A percentile compares a stretch with the other conserved stretches of the same genome.
phyloP scores from a whole-genome alignment of 2,113 vertebrate species.

The Myotis yumanensis region DNA sequence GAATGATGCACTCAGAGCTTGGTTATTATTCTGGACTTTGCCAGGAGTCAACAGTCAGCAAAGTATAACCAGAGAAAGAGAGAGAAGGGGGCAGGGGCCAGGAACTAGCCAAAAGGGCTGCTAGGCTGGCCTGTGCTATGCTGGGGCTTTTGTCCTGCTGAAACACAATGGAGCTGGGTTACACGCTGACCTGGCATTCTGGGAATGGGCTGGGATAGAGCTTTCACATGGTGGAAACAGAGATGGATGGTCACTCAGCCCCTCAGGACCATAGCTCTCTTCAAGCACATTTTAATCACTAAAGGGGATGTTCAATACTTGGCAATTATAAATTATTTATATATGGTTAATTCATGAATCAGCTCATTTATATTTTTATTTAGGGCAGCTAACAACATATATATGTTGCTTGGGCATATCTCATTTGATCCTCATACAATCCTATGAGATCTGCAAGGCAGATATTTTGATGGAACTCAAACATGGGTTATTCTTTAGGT shows the following conservation, averaged over 20 bases:
- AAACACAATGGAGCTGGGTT: constrained; percentile 71
- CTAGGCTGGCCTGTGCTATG: constrained; percentile 70
- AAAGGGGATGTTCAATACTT: not conserved
- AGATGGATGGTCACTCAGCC: not conserved
- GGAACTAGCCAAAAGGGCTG: constrained; percentile 63
- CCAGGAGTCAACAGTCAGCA: constrained; percentile 82
- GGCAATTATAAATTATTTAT: not conserved
- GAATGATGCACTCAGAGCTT: constrained; percentile 51
- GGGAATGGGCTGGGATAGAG: not conserved
- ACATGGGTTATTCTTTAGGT: not conserved
- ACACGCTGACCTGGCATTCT: constrained; percentile 69
- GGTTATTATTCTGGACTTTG: constrained; percentile 81
- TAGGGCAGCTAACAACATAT: not conserved
- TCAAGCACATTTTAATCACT: not conserved
- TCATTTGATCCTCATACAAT: not conserved
- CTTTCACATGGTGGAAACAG: not conserved
- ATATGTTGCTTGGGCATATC: not conserved
- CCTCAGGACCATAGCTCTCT: not conserved
- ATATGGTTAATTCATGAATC: not conserved
- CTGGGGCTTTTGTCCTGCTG: constrained; percentile 64
- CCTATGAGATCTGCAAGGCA: not conserved
- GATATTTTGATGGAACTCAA: constrained; percentile 8
- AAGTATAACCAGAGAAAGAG: constrained; percentile 66
- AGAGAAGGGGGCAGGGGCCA: constrained; percentile 14
- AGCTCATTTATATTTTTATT: not conserved